These are phyloP conservation scores for Chaetodon auriga DNA, from an alignment of 2,113 vertebrate genomes.

Conservation along the genomic window DNA sequence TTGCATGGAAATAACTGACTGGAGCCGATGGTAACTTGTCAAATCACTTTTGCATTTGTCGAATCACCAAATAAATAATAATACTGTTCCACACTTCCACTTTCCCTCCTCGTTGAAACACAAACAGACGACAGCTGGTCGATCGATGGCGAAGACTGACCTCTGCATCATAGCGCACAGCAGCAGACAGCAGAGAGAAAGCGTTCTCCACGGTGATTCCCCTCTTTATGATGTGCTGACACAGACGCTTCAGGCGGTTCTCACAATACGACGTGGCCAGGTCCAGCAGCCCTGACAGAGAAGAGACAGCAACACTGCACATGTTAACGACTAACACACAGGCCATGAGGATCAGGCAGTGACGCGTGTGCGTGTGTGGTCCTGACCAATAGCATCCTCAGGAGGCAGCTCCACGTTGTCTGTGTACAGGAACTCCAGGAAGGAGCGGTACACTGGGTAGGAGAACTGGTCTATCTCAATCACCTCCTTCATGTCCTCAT, in stretches of 20 bases:
- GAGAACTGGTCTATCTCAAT: slow-evolving; percentile 98
- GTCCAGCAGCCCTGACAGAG: slow-evolving; percentile 91
- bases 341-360: not conserved
- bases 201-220: slow-evolving; percentile 97
- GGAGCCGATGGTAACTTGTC: too few species aligned
- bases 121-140: not conserved
- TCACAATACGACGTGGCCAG: slow-evolving; percentile 98
- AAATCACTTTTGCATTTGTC: too few species aligned
- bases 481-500: slow-evolving; percentile 96
- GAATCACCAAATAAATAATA: too few species aligned
- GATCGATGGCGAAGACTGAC: slow-evolving; percentile 77
- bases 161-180: slow-evolving; percentile 97
- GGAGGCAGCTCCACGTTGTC: slow-evolving; percentile 93
- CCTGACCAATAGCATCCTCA: slow-evolving; percentile 97
- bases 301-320: not conserved
- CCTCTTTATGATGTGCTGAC: slow-evolving; percentile 97
- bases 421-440: slow-evolving; percentile 97
- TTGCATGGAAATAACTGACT: too few species aligned
- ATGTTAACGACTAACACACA: not conserved
- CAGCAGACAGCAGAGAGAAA: slow-evolving; percentile 94
- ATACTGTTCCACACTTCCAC: too few species aligned
- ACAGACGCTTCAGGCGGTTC: slow-evolving; percentile 94
- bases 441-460: slow-evolving; percentile 95
- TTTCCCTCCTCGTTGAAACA: not conserved
- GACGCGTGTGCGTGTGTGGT: not conserved